Evolutionary conservation across 2,888 invertebrate genomes (phyloP).

Genomic region (Pyrrhosoma nymphula): DNA sequence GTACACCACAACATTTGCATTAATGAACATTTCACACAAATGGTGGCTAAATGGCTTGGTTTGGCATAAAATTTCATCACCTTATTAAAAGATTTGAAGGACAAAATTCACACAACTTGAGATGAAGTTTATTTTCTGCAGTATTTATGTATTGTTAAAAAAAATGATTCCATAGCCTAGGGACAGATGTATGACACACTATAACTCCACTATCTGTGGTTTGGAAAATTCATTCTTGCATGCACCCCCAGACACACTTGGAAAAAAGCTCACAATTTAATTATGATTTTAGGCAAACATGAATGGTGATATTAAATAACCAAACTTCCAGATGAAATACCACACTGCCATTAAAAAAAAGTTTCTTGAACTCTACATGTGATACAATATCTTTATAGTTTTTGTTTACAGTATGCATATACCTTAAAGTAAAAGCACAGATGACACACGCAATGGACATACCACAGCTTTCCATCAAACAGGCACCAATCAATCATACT

Average conservation of each 20-base stretch:
- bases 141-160: conserved; percentile 38
- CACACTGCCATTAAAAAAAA: conserved; percentile 53
- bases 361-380: conserved; percentile 30
- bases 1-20: neutral
- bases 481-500: conserved; percentile 64
- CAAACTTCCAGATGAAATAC: conserved; percentile 38
- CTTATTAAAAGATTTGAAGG: neutral
- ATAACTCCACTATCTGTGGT: conserved; percentile 58
- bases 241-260: conserved; percentile 57
- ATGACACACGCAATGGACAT: conserved; percentile 63
- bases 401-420: conserved; percentile 64
- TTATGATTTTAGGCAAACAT: conserved; percentile 63
- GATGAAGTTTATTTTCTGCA: conserved; percentile 49
- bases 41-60: neutral
- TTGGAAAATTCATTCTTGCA: conserved; percentile 54
- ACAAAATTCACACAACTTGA: conserved; percentile 39
- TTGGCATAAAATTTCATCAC: neutral
- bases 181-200: conserved; percentile 62
- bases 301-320: conserved; percentile 52
- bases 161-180: conserved; percentile 62
- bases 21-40: neutral
- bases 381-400: conserved; percentile 52
- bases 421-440: conserved; percentile 63
- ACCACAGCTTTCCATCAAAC: conserved; percentile 61
- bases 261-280: conserved; percentile 62